Conservation (phyloP, 1,140 invertebrate species). For the Mizuhopecten yessoensis region DNA sequence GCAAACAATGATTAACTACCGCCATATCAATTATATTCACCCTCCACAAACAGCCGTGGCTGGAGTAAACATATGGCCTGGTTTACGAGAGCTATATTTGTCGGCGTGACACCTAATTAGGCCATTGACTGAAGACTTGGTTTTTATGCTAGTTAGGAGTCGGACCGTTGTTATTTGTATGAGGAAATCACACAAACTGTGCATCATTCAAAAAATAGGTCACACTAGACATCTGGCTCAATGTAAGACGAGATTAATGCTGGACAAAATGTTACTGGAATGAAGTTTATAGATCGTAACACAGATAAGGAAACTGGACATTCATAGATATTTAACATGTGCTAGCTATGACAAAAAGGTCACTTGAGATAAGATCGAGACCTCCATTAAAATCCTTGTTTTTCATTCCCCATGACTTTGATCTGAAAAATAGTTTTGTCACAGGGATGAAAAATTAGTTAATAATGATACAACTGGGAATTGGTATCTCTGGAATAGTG, state of each 20-base stretch:
- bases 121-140: background rate
- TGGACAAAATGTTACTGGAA: background rate
- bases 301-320: background rate
- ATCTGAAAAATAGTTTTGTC: background rate
- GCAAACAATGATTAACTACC: background rate
- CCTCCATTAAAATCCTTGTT: conserved; percentile 14
- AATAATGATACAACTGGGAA: background rate
- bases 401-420: background rate
- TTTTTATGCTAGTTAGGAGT: background rate
- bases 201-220: background rate
- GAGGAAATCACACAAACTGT: background rate
- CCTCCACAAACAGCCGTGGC: background rate
- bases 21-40: background rate
- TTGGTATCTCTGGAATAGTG: background rate
- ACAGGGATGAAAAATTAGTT: background rate
- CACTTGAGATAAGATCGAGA: background rate
- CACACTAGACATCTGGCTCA: background rate
- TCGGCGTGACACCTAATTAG: background rate
- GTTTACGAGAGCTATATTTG: background rate
- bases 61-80: background rate
- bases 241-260: background rate
- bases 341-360: background rate
- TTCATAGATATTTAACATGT: background rate
- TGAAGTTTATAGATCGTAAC: background rate
- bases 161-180: background rate